These are phyloP conservation scores for Sibirionetta formosa DNA, from an alignment of 2,797 vertebrate species.

Conservation along the genomic window DNA sequence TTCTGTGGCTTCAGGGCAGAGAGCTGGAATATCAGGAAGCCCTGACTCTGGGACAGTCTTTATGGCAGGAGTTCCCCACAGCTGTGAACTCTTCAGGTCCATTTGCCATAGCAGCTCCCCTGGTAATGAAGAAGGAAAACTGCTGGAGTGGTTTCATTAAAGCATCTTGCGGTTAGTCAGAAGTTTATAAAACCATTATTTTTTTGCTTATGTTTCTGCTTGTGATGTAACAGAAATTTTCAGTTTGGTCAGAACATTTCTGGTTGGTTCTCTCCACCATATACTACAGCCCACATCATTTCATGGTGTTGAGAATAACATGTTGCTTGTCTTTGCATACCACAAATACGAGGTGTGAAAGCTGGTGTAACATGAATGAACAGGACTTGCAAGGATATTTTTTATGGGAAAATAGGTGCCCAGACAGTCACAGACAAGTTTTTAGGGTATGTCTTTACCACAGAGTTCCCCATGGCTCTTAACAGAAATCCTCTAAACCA, in stretches of 20 bases:
- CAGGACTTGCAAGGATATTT: conserved; percentile 47
- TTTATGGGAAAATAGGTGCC: conserved; percentile 40
- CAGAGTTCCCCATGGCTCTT: conserved; percentile 42
- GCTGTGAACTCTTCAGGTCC: conserved; percentile 1
- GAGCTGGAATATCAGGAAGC: conserved; percentile 38
- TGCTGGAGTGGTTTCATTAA: conserved; percentile 24
- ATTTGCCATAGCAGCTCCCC: not conserved
- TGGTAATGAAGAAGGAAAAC: conserved; percentile 38
- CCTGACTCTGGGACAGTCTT: conserved; percentile 4
- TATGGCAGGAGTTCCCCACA: conserved; percentile 47
- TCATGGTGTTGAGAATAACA: conserved; percentile 37
- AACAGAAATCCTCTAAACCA: conserved; percentile 27
- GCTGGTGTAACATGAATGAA: conserved; percentile 54
- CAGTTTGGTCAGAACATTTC: conserved; percentile 25
- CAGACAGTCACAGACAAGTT: conserved; percentile 52
- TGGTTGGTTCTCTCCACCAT: not conserved
- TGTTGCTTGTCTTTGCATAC: conserved; percentile 56
- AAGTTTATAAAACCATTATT: conserved; percentile 52
- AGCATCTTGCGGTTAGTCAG: conserved; percentile 40
- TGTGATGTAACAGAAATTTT: conserved; percentile 56
- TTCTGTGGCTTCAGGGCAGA: conserved; percentile 48
- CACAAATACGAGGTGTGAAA: conserved; percentile 71
- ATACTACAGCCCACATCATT: conserved; percentile 8
- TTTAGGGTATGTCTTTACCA: conserved; percentile 49
- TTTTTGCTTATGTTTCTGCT: conserved; percentile 51